Evolutionary conservation across 2,113 vertebrate species (phyloP).

Genomic region (Vicugna pacos): DNA sequence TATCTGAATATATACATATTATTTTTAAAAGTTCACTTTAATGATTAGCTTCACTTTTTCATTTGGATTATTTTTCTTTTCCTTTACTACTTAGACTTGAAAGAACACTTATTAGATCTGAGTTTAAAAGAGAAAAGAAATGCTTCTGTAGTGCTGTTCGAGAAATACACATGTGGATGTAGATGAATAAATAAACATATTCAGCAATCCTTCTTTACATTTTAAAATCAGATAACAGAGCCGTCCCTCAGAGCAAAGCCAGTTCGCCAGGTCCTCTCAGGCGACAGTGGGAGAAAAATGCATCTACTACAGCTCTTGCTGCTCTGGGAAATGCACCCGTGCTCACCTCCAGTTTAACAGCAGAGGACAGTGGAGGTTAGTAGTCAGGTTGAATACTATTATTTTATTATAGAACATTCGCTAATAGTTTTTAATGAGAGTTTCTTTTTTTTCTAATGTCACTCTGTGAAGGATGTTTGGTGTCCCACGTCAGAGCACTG

Average conservation of each 20-base stretch:
- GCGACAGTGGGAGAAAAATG: conserved; percentile 88
- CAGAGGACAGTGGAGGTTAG: conserved; percentile 82
- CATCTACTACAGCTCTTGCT: conserved; percentile 82
- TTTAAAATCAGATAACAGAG: conserved; percentile 54
- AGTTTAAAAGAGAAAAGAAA: conserved; percentile 32
- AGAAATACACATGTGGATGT: neutral
- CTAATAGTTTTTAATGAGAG: neutral
- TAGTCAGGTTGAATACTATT: neutral
- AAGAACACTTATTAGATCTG: neutral
- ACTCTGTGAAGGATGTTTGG: neutral
- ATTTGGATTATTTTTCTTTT: neutral
- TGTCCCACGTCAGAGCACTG: neutral
- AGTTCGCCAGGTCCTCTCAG: conserved; percentile 70
- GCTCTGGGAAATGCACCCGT: conserved; percentile 89
- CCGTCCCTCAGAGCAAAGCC: conserved; percentile 21
- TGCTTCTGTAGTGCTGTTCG: neutral
- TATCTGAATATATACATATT: neutral
- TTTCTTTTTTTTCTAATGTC: neutral
- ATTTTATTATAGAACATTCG: neutral
- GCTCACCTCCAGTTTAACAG: conserved; percentile 86
- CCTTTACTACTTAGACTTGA: neutral
- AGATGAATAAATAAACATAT: neutral
- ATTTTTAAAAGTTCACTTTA: neutral
- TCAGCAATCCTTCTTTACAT: neutral
- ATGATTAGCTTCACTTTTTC: conserved; percentile 33